phyloP scores from a whole-genome alignment of 1,140 invertebrate genomes.

The Cotesia chilonis region DNA sequence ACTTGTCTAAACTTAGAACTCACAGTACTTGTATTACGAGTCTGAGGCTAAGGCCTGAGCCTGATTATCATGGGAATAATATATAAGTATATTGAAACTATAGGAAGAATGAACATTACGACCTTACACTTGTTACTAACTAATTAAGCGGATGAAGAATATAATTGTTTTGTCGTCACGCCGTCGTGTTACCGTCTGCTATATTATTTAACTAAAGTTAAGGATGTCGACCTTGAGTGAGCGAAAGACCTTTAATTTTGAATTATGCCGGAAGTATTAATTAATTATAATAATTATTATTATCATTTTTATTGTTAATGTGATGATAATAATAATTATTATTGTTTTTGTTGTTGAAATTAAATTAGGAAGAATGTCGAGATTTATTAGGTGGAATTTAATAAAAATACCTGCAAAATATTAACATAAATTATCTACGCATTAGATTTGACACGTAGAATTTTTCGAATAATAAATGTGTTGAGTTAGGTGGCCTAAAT shows the following conservation, averaged over 20 bases:
- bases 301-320: background rate
- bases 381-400: too few relatives aligned
- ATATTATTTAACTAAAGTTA: background rate
- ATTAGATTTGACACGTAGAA: background rate
- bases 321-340: too few relatives aligned
- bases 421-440: background rate
- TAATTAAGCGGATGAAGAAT: constrained; percentile 22
- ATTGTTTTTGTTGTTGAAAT: too few relatives aligned
- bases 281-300: background rate
- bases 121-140: constrained; percentile 14
- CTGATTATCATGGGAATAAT: too few relatives aligned
- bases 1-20: background rate
- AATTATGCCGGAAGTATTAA: constrained; percentile 16
- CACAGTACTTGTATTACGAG: too few relatives aligned
- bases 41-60: too few relatives aligned
- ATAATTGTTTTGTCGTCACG: constrained; percentile 25
- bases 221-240: constrained; percentile 14
- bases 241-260: constrained; percentile 5
- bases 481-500: constrained; percentile 32
- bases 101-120: background rate
- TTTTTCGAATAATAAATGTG: background rate
- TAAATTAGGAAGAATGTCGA: too few relatives aligned
- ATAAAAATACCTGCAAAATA: background rate
- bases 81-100: background rate
- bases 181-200: constrained; percentile 6